phyloP scores from a whole-genome alignment of 2,888 invertebrate species.

The Tenthredo livida region DNA sequence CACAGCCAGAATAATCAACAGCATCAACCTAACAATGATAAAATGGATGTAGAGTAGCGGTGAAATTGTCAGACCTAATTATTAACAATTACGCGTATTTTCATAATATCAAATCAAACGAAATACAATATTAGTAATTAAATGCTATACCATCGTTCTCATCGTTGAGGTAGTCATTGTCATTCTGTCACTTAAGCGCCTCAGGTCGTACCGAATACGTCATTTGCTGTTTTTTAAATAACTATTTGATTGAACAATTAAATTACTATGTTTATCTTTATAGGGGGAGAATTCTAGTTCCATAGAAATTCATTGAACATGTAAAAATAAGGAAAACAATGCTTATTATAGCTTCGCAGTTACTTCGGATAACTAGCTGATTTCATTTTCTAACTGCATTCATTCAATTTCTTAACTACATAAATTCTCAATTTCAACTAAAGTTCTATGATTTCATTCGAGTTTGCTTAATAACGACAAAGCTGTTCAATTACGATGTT shows the following conservation, averaged over 20 bases:
- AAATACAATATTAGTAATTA: conserved; percentile 58
- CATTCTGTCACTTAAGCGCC: conserved; percentile 65
- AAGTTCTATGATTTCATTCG: neutral
- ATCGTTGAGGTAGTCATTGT: conserved; percentile 54
- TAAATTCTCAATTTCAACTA: neutral
- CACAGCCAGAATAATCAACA: conserved; percentile 70
- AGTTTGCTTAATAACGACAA: neutral
- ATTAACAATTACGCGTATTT: conserved; percentile 55
- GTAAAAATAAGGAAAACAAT: neutral
- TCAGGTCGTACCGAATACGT: conserved; percentile 57
- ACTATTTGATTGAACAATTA: conserved; percentile 6
- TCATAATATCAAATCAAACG: conserved; percentile 65
- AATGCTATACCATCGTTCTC: conserved; percentile 53
- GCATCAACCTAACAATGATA: conserved; percentile 70
- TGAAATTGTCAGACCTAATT: conserved; percentile 56
- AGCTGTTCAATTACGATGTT: conserved; percentile 3
- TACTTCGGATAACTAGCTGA: neutral
- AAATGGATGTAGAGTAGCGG: conserved; percentile 78
- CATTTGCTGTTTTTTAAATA: conserved; percentile 26
- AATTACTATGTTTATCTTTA: conserved; percentile 22
- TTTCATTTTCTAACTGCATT: neutral
- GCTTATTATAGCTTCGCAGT: neutral
- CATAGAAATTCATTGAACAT: neutral
- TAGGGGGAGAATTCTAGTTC: neutral
- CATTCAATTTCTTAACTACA: neutral